Evolutionary conservation across 2,113 vertebrate species (phyloP), one percentile per base, ranked within the genome.

Genomic region (Brachyistius frenatus): DNA sequence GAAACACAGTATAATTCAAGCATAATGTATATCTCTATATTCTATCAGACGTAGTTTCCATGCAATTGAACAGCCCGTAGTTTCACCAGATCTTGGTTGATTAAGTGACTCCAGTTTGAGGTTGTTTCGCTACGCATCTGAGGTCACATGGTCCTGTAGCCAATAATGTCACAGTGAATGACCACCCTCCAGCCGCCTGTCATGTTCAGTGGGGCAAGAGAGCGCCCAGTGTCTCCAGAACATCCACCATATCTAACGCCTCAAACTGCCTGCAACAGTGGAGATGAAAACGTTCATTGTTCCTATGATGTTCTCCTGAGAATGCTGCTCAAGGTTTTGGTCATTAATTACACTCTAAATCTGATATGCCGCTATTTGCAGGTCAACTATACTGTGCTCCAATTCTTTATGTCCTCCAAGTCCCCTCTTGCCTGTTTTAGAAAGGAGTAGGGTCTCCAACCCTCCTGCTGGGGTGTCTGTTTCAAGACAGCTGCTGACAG

Each of bases 401-500:
- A 44, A 75, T 83, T 88, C 46, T 81, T 80, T 46, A 57, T 65
- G 90, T 88, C 89, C 88, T 91, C 80, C 83, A 86, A 86, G 77
- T 88, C 73, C 61, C 90, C 81, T 86, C 85, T 44, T 52, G 73
- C 90, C 88, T 84, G 71, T 87, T 93, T 91, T 93, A 89, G 89
- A 89, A 88, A 88, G 37, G 77, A 74, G 71, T 83, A 57, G 54
- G 69, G 84, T 89, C 89, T 88, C 73, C 73, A 67, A 82, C 73
- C 73, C 53, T 73, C 77, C 76, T 81, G 77, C 69, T 74, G 85
- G 30, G 86, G 91, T 92, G 91, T 93, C 81, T 81, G 92, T 94
- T 94, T 93, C 85, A 78, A 85, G 85, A 89, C 93, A 94, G 93
- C 93, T 94, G 94, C 80, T 91, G 89, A 93, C 84, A 86, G 82